Evolutionary conservation across 2,888 invertebrate species (phyloP).

Genomic region (Ectemnius lituratus): DNA sequence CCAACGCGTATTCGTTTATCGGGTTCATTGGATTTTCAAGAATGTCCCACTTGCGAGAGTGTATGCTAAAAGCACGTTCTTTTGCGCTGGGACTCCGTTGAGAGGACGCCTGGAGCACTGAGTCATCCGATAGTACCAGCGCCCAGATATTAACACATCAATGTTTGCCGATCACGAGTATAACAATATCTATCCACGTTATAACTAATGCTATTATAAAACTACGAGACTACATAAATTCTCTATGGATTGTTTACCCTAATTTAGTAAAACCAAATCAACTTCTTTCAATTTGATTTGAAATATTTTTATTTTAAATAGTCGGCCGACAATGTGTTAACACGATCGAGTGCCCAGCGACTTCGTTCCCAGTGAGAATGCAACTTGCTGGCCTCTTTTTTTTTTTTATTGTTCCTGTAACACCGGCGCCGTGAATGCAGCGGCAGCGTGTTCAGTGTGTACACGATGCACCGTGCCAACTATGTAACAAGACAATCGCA

Average conservation of each 20-base stretch:
- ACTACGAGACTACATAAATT: too few species aligned
- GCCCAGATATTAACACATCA: background rate
- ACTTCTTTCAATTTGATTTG: background rate
- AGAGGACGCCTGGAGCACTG: background rate
- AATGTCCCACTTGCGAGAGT: background rate
- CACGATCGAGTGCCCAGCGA: too few species aligned
- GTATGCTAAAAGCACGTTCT: slow-evolving; percentile 1
- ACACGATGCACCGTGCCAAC: slow-evolving; percentile 5
- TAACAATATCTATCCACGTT: too few species aligned
- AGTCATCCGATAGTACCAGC: background rate
- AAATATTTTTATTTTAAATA: slow-evolving; percentile 2
- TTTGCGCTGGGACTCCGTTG: background rate
- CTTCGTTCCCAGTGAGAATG: too few species aligned
- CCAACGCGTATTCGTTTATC: background rate
- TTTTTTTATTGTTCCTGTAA: background rate
- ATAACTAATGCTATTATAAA: too few species aligned
- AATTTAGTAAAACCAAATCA: too few species aligned
- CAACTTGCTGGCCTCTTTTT: too few species aligned
- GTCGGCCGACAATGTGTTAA: background rate
- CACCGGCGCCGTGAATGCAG: background rate
- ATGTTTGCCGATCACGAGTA: background rate
- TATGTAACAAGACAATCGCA: slow-evolving; percentile 5
- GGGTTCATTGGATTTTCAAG: background rate
- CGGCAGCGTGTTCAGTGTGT: background rate
- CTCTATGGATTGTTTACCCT: too few species aligned